Conservation (phyloP, 35 echinoderm and acorn worm species). For the Anneissia japonica region DNA sequence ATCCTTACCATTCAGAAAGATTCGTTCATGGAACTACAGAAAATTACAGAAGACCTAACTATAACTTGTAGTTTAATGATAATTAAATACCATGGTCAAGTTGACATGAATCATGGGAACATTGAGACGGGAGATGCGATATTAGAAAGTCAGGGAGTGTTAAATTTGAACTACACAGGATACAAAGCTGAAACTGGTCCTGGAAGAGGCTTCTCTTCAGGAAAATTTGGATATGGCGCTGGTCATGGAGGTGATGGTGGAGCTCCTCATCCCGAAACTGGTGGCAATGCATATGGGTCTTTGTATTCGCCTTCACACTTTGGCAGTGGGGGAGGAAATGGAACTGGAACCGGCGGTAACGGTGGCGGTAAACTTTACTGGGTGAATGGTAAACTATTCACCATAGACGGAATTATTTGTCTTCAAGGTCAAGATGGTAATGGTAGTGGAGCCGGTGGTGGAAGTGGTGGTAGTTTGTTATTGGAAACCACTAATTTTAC, state of each 20-base stretch:
- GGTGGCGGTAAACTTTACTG: slow-evolving; percentile 70
- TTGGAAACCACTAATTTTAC: slow-evolving; percentile 74
- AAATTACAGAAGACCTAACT: slow-evolving; percentile 62
- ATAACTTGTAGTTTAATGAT: slow-evolving; percentile 42
- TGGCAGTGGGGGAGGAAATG: slow-evolving; percentile 82
- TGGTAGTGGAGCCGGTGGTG: slow-evolving; percentile 64
- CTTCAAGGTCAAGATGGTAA: slow-evolving; percentile 41
- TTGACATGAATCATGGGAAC: slow-evolving; percentile 70
- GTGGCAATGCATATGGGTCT: slow-evolving; percentile 66
- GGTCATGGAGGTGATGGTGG: slow-evolving; percentile 85
- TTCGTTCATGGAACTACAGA: slow-evolving; percentile 48
- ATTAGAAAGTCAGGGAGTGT: slow-evolving; percentile 69
- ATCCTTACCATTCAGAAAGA: slow-evolving; percentile 66
- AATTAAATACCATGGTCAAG: slow-evolving; percentile 69
- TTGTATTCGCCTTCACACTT: slow-evolving; percentile 53
- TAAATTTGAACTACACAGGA: slow-evolving; percentile 70
- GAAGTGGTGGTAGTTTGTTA: slow-evolving; percentile 75
- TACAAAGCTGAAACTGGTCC: slow-evolving; percentile 41
- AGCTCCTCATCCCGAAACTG: slow-evolving; percentile 48
- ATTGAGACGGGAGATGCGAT: slow-evolving; percentile 65
- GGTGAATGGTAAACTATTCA: slow-evolving; percentile 58
- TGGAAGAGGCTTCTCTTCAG: slow-evolving; percentile 57
- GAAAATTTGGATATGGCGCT: slow-evolving; percentile 57
- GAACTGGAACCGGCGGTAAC: slow-evolving; percentile 57
- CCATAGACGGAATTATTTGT: slow-evolving; percentile 61